phyloP scores from a whole-genome alignment of 2,797 vertebrate species.

The Parambassis ranga region DNA sequence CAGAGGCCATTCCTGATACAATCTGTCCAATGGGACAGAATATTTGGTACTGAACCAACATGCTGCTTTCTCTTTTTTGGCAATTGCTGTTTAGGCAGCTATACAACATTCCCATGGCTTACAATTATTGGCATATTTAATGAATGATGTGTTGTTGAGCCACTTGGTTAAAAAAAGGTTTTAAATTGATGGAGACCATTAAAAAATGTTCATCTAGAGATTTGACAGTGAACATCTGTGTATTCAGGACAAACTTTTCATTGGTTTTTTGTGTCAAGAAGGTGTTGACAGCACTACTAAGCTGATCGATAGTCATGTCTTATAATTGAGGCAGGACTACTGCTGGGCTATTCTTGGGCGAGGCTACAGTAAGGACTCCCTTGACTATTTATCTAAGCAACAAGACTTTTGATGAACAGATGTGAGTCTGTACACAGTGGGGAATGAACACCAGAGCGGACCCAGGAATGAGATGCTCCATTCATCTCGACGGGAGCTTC shows the following conservation, averaged over 20 bases:
- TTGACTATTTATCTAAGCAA: constrained; percentile 29
- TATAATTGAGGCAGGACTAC: constrained; percentile 2
- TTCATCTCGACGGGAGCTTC: constrained; percentile 26
- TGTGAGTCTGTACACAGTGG: constrained; percentile 42
- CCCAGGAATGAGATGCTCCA: constrained; percentile 50
- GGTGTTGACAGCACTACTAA: constrained; percentile 1
- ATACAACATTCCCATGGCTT: constrained; percentile 31
- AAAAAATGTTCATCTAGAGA: neutral
- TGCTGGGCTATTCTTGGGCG: constrained; percentile 3
- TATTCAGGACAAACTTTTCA: neutral
- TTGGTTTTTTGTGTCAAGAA: neutral
- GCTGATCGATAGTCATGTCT: constrained; percentile 7
- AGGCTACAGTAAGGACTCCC: constrained; percentile 14
- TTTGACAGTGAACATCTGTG: neutral
- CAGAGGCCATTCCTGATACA: constrained; percentile 36
- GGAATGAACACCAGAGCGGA: constrained; percentile 32
- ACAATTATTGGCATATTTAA: constrained; percentile 1
- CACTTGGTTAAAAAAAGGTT: neutral
- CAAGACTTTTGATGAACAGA: constrained; percentile 46
- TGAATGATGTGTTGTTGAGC: neutral
- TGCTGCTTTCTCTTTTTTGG: constrained; percentile 33
- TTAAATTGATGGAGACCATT: neutral
- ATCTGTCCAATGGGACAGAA: constrained; percentile 10
- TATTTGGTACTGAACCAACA: constrained; percentile 25
- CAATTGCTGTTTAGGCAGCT: constrained; percentile 47